Percentiles rank a stretch among this genome's conserved stretches.
phyloP scores from a whole-genome alignment of 1,140 invertebrate species.

The Drosophila arizonae region DNA sequence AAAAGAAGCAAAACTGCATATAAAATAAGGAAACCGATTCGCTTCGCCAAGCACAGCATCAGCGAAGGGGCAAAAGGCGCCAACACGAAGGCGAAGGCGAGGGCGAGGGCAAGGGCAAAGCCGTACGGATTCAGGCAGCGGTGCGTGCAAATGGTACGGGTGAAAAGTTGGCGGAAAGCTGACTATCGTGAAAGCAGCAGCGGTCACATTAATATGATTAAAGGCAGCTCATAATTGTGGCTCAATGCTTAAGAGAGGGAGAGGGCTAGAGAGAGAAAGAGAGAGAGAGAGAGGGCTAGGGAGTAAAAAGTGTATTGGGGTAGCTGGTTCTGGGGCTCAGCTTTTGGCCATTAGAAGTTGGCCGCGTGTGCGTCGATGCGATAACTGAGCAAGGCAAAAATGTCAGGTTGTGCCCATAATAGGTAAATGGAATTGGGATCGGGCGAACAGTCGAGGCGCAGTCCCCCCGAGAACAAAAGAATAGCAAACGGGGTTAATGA shows the following conservation, averaged over 20 bases:
- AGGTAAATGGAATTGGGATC: conserved; percentile 37
- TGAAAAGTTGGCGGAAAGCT: conserved; percentile 5
- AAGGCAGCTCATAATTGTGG: conserved; percentile 77
- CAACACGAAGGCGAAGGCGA: neutral
- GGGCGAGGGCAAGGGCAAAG: too few relatives aligned
- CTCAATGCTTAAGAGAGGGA: conserved; percentile 5
- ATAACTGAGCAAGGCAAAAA: conserved; percentile 47
- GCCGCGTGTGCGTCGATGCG: conserved; percentile 53
- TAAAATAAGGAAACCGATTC: conserved; percentile 60
- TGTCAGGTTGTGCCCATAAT: conserved; percentile 42
- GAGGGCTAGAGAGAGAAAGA: neutral
- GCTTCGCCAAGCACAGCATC: conserved; percentile 47
- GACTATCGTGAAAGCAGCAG: conserved; percentile 16
- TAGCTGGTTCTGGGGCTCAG: neutral
- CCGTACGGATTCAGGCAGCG: neutral
- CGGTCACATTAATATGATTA: conserved; percentile 71
- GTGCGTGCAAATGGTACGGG: neutral
- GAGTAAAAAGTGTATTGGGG: neutral
- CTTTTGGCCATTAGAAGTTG: conserved; percentile 33
- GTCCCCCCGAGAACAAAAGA: conserved; percentile 16
- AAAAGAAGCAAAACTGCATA: conserved; percentile 34
- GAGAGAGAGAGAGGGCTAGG: conserved; percentile 10
- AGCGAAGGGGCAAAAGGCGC: neutral
- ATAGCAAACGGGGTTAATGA: conserved; percentile 40
- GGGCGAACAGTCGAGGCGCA: neutral